Evolutionary conservation across 2,797 vertebrate species (phyloP).

Genomic region (Sebastes vulpes): DNA sequence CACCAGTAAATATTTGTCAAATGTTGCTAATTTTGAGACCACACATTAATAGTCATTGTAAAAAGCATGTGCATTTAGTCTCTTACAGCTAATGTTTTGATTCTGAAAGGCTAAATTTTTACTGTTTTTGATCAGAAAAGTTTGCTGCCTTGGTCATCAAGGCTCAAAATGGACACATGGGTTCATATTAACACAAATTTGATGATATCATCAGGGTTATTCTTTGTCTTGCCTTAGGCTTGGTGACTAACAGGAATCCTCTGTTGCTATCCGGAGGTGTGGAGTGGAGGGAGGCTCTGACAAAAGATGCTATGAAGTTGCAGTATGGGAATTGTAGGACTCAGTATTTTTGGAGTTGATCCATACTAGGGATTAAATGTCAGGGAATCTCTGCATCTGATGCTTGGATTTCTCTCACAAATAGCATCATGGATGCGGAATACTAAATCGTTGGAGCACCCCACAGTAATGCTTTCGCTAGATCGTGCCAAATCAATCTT

Average conservation of each 20-base stretch:
- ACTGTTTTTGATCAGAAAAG: background rate
- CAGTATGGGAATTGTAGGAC: background rate
- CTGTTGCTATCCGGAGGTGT: background rate
- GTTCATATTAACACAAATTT: background rate
- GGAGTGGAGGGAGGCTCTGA: background rate
- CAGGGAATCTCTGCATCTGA: background rate
- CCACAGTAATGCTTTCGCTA: background rate
- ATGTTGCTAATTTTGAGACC: background rate
- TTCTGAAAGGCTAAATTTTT: background rate
- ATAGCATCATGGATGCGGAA: background rate
- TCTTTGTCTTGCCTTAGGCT: background rate
- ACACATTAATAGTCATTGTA: background rate
- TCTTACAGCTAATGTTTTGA: background rate
- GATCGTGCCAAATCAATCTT: slow-evolving; percentile 1
- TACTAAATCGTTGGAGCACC: background rate
- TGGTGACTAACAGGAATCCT: background rate
- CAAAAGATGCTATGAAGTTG: background rate
- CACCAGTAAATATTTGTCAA: background rate
- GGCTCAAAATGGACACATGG: background rate
- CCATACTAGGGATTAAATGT: background rate
- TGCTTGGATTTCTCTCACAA: background rate
- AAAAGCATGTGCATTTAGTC: background rate
- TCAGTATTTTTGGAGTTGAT: background rate
- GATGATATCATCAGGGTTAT: background rate
- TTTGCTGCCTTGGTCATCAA: background rate